Evolutionary conservation across 2,113 vertebrate genomes (phyloP).

Genomic region (Ailuropoda melanoleuca): DNA sequence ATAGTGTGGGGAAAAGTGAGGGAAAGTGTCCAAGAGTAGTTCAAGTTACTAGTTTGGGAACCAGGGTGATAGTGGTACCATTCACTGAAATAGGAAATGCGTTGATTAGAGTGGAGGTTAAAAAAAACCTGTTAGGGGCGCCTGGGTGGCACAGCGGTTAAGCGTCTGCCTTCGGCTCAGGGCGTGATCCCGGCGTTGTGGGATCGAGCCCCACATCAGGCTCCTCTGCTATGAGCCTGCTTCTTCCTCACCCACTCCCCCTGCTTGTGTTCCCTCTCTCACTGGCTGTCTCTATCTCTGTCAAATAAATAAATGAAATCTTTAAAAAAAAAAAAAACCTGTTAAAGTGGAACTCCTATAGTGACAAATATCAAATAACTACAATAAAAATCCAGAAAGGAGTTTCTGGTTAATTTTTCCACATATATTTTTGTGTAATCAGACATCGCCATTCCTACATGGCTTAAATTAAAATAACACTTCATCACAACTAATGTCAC

Average conservation of each 20-base stretch:
- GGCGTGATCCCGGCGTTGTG: too few species aligned
- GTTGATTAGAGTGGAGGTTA: background rate
- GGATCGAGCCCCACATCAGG: too few species aligned
- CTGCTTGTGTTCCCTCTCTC: too few species aligned
- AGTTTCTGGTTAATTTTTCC: background rate
- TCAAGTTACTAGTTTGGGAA: background rate
- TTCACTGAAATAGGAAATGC: background rate
- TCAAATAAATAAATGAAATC: too few species aligned
- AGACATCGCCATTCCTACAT: background rate
- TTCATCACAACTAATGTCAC: background rate
- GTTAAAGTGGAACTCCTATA: background rate
- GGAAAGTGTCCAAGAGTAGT: background rate
- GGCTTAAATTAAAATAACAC: constrained; percentile 30
- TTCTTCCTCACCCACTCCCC: too few species aligned
- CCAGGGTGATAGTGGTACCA: background rate
- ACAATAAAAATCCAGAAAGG: constrained; percentile 8
- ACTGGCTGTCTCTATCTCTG: too few species aligned
- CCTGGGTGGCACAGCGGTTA: too few species aligned
- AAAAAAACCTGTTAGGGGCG: too few species aligned
- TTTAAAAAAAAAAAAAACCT: constrained; percentile 13
- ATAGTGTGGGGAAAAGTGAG: background rate
- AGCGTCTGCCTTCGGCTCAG: too few species aligned
- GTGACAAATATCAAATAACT: background rate
- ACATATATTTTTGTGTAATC: background rate
- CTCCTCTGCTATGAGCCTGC: too few species aligned